phyloP scores from a whole-genome alignment of 1,140 invertebrate species.

The Psix sp. region DNA sequence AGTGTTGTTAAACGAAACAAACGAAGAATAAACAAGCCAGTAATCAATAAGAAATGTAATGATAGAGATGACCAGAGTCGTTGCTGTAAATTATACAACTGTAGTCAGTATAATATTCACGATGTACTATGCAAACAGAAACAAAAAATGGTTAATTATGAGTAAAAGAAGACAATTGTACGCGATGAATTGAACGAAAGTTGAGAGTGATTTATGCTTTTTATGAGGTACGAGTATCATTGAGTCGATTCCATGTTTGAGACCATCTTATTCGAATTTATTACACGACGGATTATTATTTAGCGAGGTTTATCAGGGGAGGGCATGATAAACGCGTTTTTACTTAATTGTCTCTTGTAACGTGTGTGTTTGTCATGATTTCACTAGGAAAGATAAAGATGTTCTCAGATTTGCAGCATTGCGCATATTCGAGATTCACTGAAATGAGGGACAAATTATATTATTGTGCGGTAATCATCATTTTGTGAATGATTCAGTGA shows the following conservation, averaged over 20 bases:
- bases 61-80: conserved; percentile 45
- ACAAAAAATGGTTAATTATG: conserved; percentile 13
- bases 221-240: conserved; percentile 45
- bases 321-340: conserved; percentile 34
- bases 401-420: conserved; percentile 50
- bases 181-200: conserved; percentile 45
- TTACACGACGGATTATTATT: conserved; percentile 40
- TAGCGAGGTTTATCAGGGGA: conserved; percentile 14
- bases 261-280: conserved; percentile 42
- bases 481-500: conserved; percentile 51
- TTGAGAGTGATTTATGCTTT: conserved; percentile 51
- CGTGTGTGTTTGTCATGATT: conserved; percentile 45
- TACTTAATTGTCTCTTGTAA: conserved; percentile 55
- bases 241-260: conserved; percentile 41
- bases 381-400: conserved; percentile 20
- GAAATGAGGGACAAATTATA: conserved; percentile 35
- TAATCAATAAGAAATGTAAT: conserved; percentile 52
- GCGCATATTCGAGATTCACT: conserved; percentile 19
- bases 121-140: conserved; percentile 32
- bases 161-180: conserved; percentile 16
- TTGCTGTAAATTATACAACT: conserved; percentile 55
- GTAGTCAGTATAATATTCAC: conserved; percentile 47
- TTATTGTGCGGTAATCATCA: conserved; percentile 36
- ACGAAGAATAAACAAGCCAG: conserved; percentile 36
- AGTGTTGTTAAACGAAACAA: conserved; percentile 29